Base-by-base conservation (phyloP, 1,140 invertebrate species). In the Zaprionus lachaisei region DNA sequence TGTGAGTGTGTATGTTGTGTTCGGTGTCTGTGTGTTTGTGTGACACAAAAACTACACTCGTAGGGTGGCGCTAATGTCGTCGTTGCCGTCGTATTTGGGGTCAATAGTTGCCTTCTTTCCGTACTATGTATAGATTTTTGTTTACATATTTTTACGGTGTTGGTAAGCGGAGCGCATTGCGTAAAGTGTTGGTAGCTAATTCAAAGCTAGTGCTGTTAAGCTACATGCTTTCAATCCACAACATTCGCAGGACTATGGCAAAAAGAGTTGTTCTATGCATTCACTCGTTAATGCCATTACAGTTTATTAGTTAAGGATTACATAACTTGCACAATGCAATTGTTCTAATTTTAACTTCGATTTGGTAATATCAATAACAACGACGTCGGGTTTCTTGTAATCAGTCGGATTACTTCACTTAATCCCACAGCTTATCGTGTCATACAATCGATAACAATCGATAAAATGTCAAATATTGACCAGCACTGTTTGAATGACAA, bases 71-170 rank as follows among this genome's bases (percentile, higher is more conserved):
- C 62, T 77, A 57, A 71, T 75, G 60, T 71, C 72, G 67, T 69
- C 44, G 56, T 31, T 62, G 41, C 26, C 34, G 68, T 71, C 62
- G 74, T 73, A 73, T 63, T 73, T 77, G 84, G 85, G 84, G 84
- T 89, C 84, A 85, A 85, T 83, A 85, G 82, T 86, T 81, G 71
- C 66, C 80, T 60, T 60, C 61, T 54, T 69, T 75, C 15, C 58
- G 67, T 49, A 64, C 60, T 72, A 67, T 72, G 63, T 81, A 89
- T 89, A 68, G 84, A 89, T 89, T 87, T 87, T 89, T 89, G 71
- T 72, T 86, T 77, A 51, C 38, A 80, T 77, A 72, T 87, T 87
- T 80, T 71, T 47, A 4, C 14, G 6, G 84, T 87, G 81, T 51
- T 89, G 81, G 57, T 55, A 26, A 69, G 71, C 54, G 62, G 12